Evolutionary conservation across 2,113 vertebrate genomes (phyloP), one percentile per base, ranked within the genome.

Genomic region (Galemys pyrenaicus): DNA sequence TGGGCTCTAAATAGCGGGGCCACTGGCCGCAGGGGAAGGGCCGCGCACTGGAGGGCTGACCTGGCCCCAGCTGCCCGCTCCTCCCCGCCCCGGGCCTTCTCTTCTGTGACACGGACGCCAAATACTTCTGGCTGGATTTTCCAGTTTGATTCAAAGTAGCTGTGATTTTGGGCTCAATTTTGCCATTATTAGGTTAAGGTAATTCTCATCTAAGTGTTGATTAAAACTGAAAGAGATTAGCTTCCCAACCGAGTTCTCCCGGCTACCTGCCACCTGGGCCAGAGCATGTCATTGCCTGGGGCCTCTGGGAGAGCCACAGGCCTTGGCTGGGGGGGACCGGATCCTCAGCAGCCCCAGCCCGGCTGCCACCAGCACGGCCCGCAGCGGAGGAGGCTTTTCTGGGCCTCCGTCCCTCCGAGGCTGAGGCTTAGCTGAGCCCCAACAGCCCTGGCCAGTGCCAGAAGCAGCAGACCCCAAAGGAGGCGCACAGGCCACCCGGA

Each of bases 181-280:
- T 87, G 39, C 68, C 62, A 64, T 92, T 87, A 92, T 62, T 95
- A 87, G 74, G 70, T 95, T 79, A 95, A 87, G 77, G 85, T 96
- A 94, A 81, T 91, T 95, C 77, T 49, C 84, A 78, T 37, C 39
- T 3, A 35, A 75, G 79, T 92, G 91, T 93, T 92, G 62, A 97
- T 94, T 92, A 96, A 91, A 96, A 96, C 73, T 68, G 32, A 71
- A 67, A 70, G 70, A 79, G 51, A 94, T 92, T 73, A 92, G 73
- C 39, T 74, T 92, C 73, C 75, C 26, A 0, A 62, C 89, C 92
- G 79, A 88, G 89, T 86, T 16, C 93, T 67, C 87, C 49, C 0
- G 77, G 95, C 41, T 49, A 85, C 15, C 90, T 39, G 26, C 26
- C 41, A 67, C 73, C 68, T 4, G 46, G 62, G 1, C 6, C 60